phyloP scores from a whole-genome alignment of 2,113 vertebrate genomes.

The Pipa parva region DNA sequence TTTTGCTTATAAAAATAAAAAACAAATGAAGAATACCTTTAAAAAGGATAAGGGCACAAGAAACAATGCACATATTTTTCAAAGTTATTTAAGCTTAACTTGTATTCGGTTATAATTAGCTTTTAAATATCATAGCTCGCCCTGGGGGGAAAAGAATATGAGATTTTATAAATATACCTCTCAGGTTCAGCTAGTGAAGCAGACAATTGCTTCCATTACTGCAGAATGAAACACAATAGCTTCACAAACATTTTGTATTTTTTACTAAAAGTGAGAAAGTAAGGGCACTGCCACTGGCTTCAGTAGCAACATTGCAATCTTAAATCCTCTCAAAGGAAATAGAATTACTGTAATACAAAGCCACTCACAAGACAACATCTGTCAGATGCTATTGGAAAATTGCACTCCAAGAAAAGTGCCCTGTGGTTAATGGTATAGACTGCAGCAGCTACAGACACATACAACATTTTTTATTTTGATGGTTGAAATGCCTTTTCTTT shows the following conservation, averaged over 20 bases:
- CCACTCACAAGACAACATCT: constrained; percentile 21
- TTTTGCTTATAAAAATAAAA: too few relatives aligned
- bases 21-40: too few relatives aligned
- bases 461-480: constrained; percentile 9
- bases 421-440: constrained; percentile 28
- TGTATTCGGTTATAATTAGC: too few relatives aligned
- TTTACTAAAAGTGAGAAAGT: not conserved
- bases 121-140: too few relatives aligned
- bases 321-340: constrained; percentile 39
- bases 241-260: constrained; percentile 25
- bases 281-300: constrained; percentile 19
- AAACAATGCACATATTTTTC: too few relatives aligned
- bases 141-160: not conserved
- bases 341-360: constrained; percentile 42
- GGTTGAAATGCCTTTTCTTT: constrained; percentile 26
- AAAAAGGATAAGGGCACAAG: too few relatives aligned
- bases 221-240: not conserved
- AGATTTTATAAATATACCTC: not conserved
- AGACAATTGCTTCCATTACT: not conserved
- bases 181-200: not conserved
- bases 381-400: constrained; percentile 18
- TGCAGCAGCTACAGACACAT: constrained; percentile 17
- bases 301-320: constrained; percentile 33
- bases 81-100: too few relatives aligned
- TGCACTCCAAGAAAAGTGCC: constrained; percentile 15